Base-by-base conservation (phyloP, 2,888 invertebrate species). In the Nysson spinosus region DNA sequence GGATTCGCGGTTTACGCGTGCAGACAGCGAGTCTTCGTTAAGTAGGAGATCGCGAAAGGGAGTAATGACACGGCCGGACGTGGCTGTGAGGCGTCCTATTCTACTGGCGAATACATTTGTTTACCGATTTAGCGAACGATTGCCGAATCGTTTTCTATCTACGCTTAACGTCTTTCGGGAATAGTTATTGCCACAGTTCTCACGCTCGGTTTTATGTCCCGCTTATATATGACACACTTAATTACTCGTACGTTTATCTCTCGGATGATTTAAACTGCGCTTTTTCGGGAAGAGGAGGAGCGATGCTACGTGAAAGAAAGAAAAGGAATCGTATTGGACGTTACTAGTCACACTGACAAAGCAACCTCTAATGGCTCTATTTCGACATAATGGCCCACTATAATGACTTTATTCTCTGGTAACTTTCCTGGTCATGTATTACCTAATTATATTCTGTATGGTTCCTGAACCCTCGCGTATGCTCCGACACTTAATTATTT, bases 11-110 rank as follows among this genome's bases (percentile, higher is more conserved):
- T 72, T 75, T 67, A 70, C 76, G 66, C 68, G 47, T 49, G 42
- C 56, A 49, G 52, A 35, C 34, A 43, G 60, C 52, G 72, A 65
- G 44, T 70, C 68, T 44, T 76, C 50, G 60, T 78, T 83, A 83
- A 83, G 82, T 82, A 84, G 83, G 69, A n/a, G n/a, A 79, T 79
- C 82, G 75, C 79, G 81, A 84, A 83, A 81, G 79, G 80, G 82
- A 81, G 82, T 83, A 84, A 84, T 82, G 84, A 84, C 82, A 83
- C 76, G 78, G 77, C 78, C 77, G 77, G 81, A 82, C 81, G 81
- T 78, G 82, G 79, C 80, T 77, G 76, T 76, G 76, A 77, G 77
- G 68, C 75, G 72, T 75, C 68, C 69, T n/a, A n/a, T 66, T 69
- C 72, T 66, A 76, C 69, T 54, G 63, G 52, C 55, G 73, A 77